Base-by-base conservation (phyloP, 2,888 invertebrate species). In the Hypercompe scribonia region DNA sequence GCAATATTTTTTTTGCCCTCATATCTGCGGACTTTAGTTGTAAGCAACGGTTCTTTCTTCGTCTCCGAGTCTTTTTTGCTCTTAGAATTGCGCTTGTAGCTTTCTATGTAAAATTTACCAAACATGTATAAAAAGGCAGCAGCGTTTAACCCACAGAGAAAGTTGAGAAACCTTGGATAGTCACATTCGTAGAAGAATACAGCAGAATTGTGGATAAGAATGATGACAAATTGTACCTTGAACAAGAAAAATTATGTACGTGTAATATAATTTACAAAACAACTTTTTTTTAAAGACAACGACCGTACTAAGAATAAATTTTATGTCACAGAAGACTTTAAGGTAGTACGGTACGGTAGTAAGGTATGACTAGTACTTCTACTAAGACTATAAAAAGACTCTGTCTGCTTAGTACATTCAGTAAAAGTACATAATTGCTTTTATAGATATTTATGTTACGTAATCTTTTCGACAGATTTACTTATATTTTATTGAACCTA, bases 121-220 rank as follows among this genome's bases (percentile, higher is more conserved):
- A 84, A 84, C 85, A 84, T 81, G 21, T 85, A 78, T 0, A 84
- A 33, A n/a, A 84, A 84, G 0, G 72, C 73, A 7, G 68, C 0
- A 0, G 83, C 39, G 33, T 84, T 85, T 0, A 68, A 0, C 1
- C 74, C 0, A 24, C 66, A 65, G 1, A 72, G 0, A 1, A 4
- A 0, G 46, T 83, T 84, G 0, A 83, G 4, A 0, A 8, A 0
- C 70, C 64, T 85, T 0, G 84, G 84, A 21, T 65, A 83, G 63
- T 18, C 61, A 24, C 84, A 84, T 11, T 79, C 61, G 36, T 80
- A 85, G 74, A 84, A 84, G 58, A 85, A 81, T 1, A 79, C 77
- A 0, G 73, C 73, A 28, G 11, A 54, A 39, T 85, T 80, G 68
- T 85, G 84, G 0, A 39, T 42, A 24, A 84, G 78, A 36, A 84